These are phyloP conservation scores for Chionomys nivalis DNA, from an alignment of 2,113 vertebrate genomes.

Conservation along the genomic window DNA sequence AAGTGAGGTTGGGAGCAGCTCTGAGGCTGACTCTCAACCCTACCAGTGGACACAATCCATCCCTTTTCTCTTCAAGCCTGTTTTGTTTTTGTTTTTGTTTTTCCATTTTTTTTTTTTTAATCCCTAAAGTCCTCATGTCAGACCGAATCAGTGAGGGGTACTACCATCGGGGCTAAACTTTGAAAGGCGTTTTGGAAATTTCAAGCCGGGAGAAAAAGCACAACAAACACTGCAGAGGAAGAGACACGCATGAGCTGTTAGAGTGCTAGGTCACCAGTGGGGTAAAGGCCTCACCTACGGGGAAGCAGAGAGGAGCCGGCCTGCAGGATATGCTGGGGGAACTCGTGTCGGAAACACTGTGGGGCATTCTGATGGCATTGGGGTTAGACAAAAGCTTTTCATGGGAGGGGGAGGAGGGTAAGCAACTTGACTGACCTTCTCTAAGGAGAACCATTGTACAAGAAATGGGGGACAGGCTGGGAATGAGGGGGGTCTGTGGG, in stretches of 20 bases:
- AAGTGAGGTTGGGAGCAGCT: neutral
- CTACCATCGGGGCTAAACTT: neutral
- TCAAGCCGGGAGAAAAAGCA: neutral
- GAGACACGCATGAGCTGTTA: no score
- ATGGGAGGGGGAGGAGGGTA: neutral
- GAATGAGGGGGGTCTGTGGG: neutral
- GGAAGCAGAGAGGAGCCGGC: neutral
- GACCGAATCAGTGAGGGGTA: neutral
- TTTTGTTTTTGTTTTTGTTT: neutral
- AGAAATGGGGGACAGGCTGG: neutral
- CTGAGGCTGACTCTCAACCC: neutral
- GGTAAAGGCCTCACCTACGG: no score
- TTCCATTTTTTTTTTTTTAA: neutral
- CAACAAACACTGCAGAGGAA: neutral
- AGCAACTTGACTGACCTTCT: neutral
- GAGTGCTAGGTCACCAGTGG: neutral
- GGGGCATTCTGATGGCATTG: neutral
- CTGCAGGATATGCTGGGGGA: neutral
- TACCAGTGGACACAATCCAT: neutral
- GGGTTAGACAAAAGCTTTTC: neutral
- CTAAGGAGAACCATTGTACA: neutral
- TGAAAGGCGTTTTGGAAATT: conserved; percentile 28
- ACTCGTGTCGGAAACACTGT: neutral
- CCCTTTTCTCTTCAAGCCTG: neutral
- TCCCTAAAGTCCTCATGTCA: neutral